phyloP scores from a whole-genome alignment of 2,888 invertebrate genomes.

The Gisinianus flammeolus region DNA sequence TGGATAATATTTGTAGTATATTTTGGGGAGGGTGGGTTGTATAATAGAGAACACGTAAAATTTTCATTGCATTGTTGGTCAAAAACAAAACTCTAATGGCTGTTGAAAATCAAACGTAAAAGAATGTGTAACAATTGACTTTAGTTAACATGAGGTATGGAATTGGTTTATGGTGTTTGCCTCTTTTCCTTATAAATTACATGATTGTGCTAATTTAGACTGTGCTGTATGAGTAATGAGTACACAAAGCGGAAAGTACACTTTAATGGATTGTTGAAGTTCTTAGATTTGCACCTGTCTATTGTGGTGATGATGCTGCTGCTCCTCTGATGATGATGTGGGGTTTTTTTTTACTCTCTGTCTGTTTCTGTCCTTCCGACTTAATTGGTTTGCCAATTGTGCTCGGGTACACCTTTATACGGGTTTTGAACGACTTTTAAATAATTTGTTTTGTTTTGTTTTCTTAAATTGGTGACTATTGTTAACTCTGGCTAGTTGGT shows the following conservation, averaged over 20 bases:
- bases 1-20: too few species aligned
- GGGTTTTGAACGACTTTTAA: background rate
- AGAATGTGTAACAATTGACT: too few species aligned
- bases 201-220: slow-evolving; percentile 13
- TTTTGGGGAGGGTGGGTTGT: too few species aligned
- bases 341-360: slow-evolving; percentile 7
- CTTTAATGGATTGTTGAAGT: slow-evolving; percentile 1
- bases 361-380: slow-evolving; percentile 5
- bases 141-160: background rate
- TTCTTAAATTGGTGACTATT: background rate
- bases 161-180: slow-evolving; percentile 1
- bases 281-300: slow-evolving; percentile 19
- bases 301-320: slow-evolving; percentile 1
- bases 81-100: too few species aligned
- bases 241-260: background rate
- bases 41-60: too few species aligned
- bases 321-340: background rate
- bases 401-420: slow-evolving; percentile 1
- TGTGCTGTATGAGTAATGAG: background rate
- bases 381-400: background rate
- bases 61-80: too few species aligned
- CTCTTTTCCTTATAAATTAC: background rate
- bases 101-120: too few species aligned
- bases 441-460: background rate
- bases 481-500: background rate